Conservation (phyloP, 2,113 vertebrate genomes). For the Lathamus discolor region DNA sequence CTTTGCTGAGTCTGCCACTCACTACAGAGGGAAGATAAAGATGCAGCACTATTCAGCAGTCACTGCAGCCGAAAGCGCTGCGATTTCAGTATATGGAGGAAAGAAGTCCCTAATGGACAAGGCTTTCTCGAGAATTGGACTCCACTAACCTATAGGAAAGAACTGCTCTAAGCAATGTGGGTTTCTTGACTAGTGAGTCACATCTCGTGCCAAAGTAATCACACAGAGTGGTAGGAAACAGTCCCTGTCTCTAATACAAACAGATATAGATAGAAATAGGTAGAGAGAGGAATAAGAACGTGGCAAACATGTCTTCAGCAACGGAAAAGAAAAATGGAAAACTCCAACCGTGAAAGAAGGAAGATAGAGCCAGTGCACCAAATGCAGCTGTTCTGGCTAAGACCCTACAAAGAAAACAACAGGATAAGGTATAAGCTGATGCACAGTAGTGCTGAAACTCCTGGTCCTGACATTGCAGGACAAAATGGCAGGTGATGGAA, state of each 20-base stretch:
- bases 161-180: neutral
- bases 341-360: neutral
- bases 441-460: neutral
- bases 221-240: neutral
- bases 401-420: neutral
- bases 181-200: neutral
- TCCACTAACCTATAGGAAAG: neutral
- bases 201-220: neutral
- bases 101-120: neutral
- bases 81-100: neutral
- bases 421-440: neutral
- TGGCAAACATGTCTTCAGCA: neutral
- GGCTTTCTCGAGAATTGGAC: neutral
- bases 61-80: neutral
- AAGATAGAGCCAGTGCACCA: neutral
- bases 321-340: neutral
- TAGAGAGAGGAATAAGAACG: neutral
- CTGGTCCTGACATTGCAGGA: neutral
- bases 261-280: neutral
- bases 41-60: neutral
- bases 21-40: neutral
- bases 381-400: neutral
- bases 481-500: neutral
- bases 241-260: neutral
- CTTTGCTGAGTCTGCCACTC: neutral